Evolutionary conservation across 2,113 vertebrate genomes (phyloP), one percentile per base, ranked within the genome.

Genomic region (Nyctereutes procyonoides): DNA sequence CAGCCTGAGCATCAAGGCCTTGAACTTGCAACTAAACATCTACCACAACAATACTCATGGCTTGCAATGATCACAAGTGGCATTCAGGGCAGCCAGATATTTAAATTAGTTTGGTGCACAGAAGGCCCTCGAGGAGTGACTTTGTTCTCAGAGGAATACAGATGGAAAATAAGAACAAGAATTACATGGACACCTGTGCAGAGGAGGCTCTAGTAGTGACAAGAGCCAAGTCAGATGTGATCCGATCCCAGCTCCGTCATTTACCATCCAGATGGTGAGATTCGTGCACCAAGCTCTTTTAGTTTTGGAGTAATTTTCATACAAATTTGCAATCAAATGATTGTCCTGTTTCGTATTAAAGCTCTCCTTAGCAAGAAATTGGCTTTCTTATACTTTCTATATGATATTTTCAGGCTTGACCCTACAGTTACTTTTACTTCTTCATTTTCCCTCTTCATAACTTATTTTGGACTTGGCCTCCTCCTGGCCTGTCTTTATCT

Each of bases 1-100:
- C 90, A 98, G 95, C 88, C 69, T 95, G 51, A 10, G 55, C 0
- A 56, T 17, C 48, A 56, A 43, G 60, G 56, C 82, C 79, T 67
- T 13, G 62, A 32, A 2, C 8, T 2, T 58, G 26, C 83, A 38
- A 55, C 10, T 89, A 83, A 43, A 62, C 62, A 58, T 5, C 26
- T 3, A n/a, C 77, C 67, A 30, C 13, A 38, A 48, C 20, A 9
- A 2, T 1, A 24, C 26, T 17, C 90, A 48, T 0, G 3, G 17
- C 48, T 5, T 24, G 22, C 35, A 28, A 0, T 16, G 16, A 77
- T 8, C 32, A 5, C 26, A 53, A 14, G 0, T 15, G 65, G 74
- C 12, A 43, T 17, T 63, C 9, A 28, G 20, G 30, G 9, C 48
- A 85, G 81, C 8, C 82, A 88, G 56, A 17, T n/a, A 32, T 48